Percentiles rank a stretch among this genome's conserved stretches.
These are phyloP conservation scores for Drosophila tani DNA, from an alignment of 1,140 invertebrate genomes.

Conservation along the genomic window DNA sequence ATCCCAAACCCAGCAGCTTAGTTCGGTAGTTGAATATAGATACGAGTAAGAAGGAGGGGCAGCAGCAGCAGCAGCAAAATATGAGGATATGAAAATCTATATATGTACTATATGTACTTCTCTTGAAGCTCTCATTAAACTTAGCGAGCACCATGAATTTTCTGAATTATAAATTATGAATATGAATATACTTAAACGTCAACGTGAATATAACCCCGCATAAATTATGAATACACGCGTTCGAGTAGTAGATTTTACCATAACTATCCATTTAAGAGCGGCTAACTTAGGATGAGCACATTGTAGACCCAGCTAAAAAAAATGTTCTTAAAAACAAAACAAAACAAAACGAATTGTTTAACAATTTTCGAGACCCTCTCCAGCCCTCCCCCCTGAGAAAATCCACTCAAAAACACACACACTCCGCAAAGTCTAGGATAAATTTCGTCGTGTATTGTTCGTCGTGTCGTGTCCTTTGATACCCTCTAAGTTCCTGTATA, in stretches of 20 bases:
- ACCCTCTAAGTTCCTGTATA: conserved; percentile 80
- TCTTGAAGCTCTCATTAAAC: conserved; percentile 65
- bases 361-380: conserved; percentile 54
- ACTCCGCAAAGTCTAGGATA: conserved; percentile 63
- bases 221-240: conserved; percentile 68
- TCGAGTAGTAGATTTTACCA: conserved; percentile 72
- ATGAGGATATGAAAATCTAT: conserved; percentile 62
- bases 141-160: conserved; percentile 70
- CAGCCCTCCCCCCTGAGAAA: conserved; percentile 4
- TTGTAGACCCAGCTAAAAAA: conserved; percentile 59
- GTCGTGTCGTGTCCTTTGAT: conserved; percentile 81
- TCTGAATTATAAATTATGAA: conserved; percentile 74
- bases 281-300: conserved; percentile 50
- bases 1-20: conserved; percentile 55
- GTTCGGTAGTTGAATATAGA: conserved; percentile 60
- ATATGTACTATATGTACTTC: conserved; percentile 60
- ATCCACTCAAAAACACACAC: conserved; percentile 15
- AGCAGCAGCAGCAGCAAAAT: conserved; percentile 16
- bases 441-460: conserved; percentile 77
- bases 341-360: conserved; percentile 68
- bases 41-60: conserved; percentile 11
- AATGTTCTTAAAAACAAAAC: conserved; percentile 53
- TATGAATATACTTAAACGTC: conserved; percentile 63
- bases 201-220: conserved; percentile 55
- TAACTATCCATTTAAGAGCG: conserved; percentile 65